Conservation (phyloP, 2,888 invertebrate genomes). For the Acleris emargana region DNA sequence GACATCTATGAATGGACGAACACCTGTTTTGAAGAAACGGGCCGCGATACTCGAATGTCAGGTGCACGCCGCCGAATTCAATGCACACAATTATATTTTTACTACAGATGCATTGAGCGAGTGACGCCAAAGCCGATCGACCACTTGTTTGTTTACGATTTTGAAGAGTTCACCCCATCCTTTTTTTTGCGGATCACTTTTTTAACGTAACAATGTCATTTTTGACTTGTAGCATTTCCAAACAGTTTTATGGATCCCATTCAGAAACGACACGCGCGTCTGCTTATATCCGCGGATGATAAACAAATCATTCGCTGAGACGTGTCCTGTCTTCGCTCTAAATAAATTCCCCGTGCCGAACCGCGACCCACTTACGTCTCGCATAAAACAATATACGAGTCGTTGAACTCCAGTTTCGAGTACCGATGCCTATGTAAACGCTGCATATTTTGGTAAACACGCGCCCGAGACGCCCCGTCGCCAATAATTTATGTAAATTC, state of each 20-base stretch:
- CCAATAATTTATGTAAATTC: slow-evolving; percentile 83
- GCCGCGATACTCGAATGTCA: slow-evolving; percentile 57
- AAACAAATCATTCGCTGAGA: slow-evolving; percentile 38
- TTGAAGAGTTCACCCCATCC: slow-evolving; percentile 43
- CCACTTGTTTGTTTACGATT: slow-evolving; percentile 50
- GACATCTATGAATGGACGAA: slow-evolving; percentile 67
- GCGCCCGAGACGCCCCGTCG: slow-evolving; percentile 67
- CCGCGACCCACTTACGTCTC: slow-evolving; percentile 77
- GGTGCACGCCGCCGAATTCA: slow-evolving; percentile 65
- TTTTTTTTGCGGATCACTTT: slow-evolving; percentile 25
- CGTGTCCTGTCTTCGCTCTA: slow-evolving; percentile 42
- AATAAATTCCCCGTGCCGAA: slow-evolving; percentile 51
- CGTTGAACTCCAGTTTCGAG: slow-evolving; percentile 73
- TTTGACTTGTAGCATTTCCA: too few relatives aligned
- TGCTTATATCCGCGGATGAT: slow-evolving; percentile 29
- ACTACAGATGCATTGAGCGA: slow-evolving; percentile 49
- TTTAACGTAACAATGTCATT: slow-evolving; percentile 34
- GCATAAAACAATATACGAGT: slow-evolving; percentile 79
- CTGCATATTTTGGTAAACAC: slow-evolving; percentile 67
- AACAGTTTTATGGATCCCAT: too few relatives aligned
- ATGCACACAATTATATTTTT: slow-evolving; percentile 63
- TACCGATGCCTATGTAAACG: slow-evolving; percentile 71
- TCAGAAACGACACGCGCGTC: slow-evolving; percentile 44
- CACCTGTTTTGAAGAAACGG: slow-evolving; percentile 76
- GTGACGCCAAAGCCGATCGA: slow-evolving; percentile 44